Base-by-base conservation (phyloP, 2,113 vertebrate species). In the Gnathonemus longibarbis region DNA sequence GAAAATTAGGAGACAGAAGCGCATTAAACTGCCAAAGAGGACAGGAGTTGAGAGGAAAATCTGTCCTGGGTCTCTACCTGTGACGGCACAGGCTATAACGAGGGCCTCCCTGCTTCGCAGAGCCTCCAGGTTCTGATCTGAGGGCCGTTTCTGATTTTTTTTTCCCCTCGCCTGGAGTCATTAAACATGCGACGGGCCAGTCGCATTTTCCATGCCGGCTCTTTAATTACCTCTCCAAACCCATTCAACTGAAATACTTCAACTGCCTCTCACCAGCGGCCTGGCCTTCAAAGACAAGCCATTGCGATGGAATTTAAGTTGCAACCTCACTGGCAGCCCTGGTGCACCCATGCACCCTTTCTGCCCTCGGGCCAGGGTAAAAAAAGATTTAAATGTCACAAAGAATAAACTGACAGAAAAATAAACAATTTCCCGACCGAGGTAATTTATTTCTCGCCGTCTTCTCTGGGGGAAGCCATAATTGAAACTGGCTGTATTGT, bases 401-500 rank as follows among this genome's bases (percentile, higher is more conserved):
- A 91, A 87, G 91, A 94, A 93, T 93, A 92, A 93, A 93, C 92
- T 92, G 90, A 92, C 89, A 91, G 46, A 83, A 90, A 88, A 89
- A 88, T 88, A 91, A 90, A 91, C 90, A 91, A 91, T 89, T 91
- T 94, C 92, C 93, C 83, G 74, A 90, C 91, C 31, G 66, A 91
- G 91, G 90, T 92, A 88, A 91, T 94, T 92, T 87, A 85, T 92
- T 93, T 91, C 88, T 50, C 86, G 85, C 15, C 49, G 85, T 92
- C 92, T 90, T 91, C 93, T 93, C 91, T 42, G 74, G 91, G 92
- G 91, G 92, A 87, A 87, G 56, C 85, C 90, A 46, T 94, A 93
- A 94, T 94, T 94, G 94, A 94, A 95, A 94, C 90, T 89, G 88
- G 89, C 91, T 93, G 92, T 92, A 92, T 94, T 93, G 94, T 94